Evolutionary conservation across 2,888 invertebrate genomes (phyloP), one percentile per base, ranked within the genome.

Genomic region (Laspeyria flexula): DNA sequence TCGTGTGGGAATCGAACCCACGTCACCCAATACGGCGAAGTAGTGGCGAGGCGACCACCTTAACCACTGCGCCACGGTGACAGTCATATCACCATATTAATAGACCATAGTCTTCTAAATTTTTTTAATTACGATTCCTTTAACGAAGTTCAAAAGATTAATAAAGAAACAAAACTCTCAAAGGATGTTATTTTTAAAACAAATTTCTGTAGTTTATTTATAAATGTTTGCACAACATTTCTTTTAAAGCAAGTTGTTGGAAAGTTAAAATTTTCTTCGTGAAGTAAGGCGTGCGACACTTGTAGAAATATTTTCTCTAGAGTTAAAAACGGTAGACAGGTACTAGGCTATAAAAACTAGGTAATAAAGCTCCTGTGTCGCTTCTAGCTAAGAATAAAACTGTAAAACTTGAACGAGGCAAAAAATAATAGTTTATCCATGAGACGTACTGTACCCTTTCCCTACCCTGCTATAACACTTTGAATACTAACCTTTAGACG

Each of bases 291-390:
- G 30, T 31, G 37, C 13, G 21, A 23, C 49, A 50, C 52, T 62
- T 49, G 37, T 30, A 7, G 44, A 38, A 49, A 63, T 65, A 56
- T 63, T 66, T 62, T 38, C n/a, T 54, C 41, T 23, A 55, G 52
- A 37, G 40, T 47, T 48, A 38, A 39, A 23, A 21, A 42, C 13
- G 37, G 30, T 7, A 35, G 27, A 12, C 29, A 42, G 54, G 43
- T 7, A 1, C 37, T 35, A 41, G 37, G 5, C 5, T 43, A 38
- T 29, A 16, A 45, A 6, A 12, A 11, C 13, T 29, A 5, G 34
- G 15, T 40, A 59, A 56, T 55, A 40, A 43, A 41, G 21, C n/a
- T 9, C 12, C 15, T 16, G 18, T 34, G n/a, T 34, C 13, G 33
- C 33, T 33, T 33, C 15, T 15, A 2, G 10, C 4, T 15, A 18